Evolutionary conservation across 92 coral and sea anemone genomes (phyloP).

Genomic region (Parazoanthus swiftii): DNA sequence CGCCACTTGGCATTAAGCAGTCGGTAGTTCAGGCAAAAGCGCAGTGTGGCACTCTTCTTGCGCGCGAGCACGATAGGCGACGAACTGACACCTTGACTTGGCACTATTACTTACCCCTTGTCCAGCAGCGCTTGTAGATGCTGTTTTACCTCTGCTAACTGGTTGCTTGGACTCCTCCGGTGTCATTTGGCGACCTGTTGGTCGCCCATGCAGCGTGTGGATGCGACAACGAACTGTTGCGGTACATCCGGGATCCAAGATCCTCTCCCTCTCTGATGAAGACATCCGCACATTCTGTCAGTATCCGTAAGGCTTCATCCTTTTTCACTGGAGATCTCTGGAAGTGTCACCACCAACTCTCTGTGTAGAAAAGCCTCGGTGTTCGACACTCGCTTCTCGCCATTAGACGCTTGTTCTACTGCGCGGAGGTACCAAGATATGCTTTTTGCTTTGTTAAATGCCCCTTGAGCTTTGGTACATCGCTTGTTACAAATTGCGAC

Average conservation of each 20-base stretch:
- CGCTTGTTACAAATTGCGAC: no score
- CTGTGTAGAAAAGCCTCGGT: no score
- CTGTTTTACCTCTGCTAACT: constrained; percentile 50
- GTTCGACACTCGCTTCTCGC: no score
- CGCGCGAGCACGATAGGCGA: constrained; percentile 57
- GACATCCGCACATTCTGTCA: constrained; percentile 9
- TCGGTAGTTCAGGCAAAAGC: constrained; percentile 62
- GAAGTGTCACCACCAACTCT: neutral
- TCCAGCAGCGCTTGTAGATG: constrained; percentile 53
- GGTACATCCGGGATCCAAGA: neutral
- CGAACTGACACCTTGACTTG: constrained; percentile 52
- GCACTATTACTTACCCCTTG: constrained; percentile 24
- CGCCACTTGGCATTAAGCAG: constrained; percentile 43
- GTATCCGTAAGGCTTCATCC: neutral
- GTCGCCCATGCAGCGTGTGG: constrained; percentile 43
- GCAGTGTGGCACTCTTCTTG: constrained; percentile 58
- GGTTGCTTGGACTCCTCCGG: constrained; percentile 49
- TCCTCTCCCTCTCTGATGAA: neutral
- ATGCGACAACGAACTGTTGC: constrained; percentile 42
- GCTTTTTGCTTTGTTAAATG: no score
- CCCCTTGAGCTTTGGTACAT: no score
- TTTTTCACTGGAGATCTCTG: neutral
- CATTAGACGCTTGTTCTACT: no score
- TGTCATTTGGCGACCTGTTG: constrained; percentile 48
- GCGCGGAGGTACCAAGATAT: no score